Evolutionary conservation across 2,797 vertebrate species (phyloP).

Genomic region (Phaenicophaeus curvirostris): DNA sequence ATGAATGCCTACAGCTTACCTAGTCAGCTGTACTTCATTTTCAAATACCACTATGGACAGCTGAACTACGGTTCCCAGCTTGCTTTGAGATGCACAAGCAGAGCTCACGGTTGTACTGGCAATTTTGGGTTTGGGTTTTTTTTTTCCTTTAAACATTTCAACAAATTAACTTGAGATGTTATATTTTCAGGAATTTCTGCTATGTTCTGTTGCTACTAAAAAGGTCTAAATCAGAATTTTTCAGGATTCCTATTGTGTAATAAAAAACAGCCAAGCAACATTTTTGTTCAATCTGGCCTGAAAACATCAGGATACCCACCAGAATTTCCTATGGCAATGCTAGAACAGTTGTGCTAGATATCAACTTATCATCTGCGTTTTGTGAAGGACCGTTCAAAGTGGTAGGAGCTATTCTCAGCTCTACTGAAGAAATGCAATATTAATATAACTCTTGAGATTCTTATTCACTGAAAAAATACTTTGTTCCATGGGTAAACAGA

Average conservation of each 20-base stretch:
- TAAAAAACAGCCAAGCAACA: no score
- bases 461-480: background rate
- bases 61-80: background rate
- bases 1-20: background rate
- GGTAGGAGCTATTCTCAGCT: background rate
- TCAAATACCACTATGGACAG: background rate
- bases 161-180: background rate
- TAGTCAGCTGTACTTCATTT: background rate
- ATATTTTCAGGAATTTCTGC: background rate
- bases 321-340: background rate
- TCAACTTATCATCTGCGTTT: background rate
- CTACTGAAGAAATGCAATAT: background rate
- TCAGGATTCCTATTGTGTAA: background rate
- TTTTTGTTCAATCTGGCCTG: background rate
- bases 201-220: background rate
- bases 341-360: background rate
- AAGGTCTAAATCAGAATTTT: background rate
- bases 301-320: background rate
- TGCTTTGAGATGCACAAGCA: background rate
- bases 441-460: background rate
- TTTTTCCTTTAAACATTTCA: background rate
- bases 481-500: slow-evolving; percentile 6
- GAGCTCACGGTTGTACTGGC: background rate
- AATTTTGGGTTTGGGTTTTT: no score
- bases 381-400: background rate